A percentile compares a stretch with the other conserved stretches of the same genome.
These are phyloP conservation scores for Geodia barretti DNA, from an alignment of 37 sponge, comb jelly and placozoan genomes.

Conservation along the genomic window DNA sequence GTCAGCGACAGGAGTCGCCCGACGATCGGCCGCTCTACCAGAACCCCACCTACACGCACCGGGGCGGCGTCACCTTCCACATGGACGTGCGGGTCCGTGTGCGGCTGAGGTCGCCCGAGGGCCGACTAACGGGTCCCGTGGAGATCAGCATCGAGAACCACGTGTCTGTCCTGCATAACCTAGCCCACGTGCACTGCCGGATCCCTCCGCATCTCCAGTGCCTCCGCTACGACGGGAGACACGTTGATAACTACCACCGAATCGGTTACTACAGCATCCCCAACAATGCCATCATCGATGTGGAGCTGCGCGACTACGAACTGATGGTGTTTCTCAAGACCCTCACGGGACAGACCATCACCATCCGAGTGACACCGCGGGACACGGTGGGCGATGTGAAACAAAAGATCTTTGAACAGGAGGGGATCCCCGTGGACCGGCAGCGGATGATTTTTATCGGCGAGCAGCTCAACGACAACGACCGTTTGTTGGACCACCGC, in stretches of 20 bases:
- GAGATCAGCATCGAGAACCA: constrained; percentile 13
- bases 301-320: constrained; percentile 22
- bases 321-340: constrained; percentile 70
- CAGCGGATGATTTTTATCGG: constrained; percentile 73
- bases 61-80: background rate
- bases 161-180: background rate
- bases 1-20: background rate
- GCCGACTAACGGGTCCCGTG: background rate
- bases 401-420: constrained; percentile 67
- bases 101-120: background rate
- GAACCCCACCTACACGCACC: background rate
- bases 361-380: constrained; percentile 47
- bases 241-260: background rate
- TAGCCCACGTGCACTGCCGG: background rate
- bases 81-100: constrained; percentile 19
- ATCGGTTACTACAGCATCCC: constrained; percentile 29
- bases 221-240: background rate
- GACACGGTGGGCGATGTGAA: constrained; percentile 80
- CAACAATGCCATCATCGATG: constrained; percentile 7
- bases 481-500: constrained; percentile 68
- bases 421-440: constrained; percentile 61
- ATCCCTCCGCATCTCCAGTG: constrained; percentile 8
- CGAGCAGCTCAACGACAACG: constrained; percentile 67
- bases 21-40: background rate
- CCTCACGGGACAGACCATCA: constrained; percentile 63